Percentiles rank a stretch among this genome's conserved stretches.
phyloP scores from a whole-genome alignment of 2,888 invertebrate species.

The Cremastinae sp. region DNA sequence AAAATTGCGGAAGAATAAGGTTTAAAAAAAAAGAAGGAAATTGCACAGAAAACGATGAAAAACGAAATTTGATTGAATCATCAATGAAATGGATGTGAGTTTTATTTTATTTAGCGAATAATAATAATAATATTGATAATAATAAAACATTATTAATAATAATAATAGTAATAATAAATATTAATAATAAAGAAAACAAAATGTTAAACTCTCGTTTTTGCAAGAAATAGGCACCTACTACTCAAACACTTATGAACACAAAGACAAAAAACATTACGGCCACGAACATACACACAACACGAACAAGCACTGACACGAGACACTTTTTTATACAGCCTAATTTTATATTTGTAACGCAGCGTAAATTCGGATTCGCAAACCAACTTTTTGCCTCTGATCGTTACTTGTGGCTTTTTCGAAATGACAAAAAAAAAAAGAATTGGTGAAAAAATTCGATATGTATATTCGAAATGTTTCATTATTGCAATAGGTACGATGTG shows the following conservation, averaged over 20 bases:
- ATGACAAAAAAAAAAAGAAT: neutral
- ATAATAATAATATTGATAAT: slow-evolving; percentile 59
- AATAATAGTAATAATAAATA: slow-evolving; percentile 55
- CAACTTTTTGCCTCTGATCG: slow-evolving; percentile 68
- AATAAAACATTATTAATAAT: too few species aligned
- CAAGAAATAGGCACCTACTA: slow-evolving; percentile 47
- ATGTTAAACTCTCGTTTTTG: slow-evolving; percentile 6
- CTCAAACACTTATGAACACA: slow-evolving; percentile 44
- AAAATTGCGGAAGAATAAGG: slow-evolving; percentile 69
- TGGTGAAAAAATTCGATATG: slow-evolving; percentile 36
- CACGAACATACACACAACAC: slow-evolving; percentile 38
- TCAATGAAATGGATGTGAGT: slow-evolving; percentile 74
- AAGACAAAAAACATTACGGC: slow-evolving; percentile 40
- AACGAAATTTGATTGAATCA: slow-evolving; percentile 68
- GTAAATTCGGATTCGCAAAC: slow-evolving; percentile 67
- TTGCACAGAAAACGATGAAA: slow-evolving; percentile 34
- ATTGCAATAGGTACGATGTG: slow-evolving; percentile 39
- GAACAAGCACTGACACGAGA: slow-evolving; percentile 49
- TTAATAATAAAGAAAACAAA: slow-evolving; percentile 29
- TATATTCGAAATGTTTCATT: slow-evolving; percentile 40
- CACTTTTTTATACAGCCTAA: slow-evolving; percentile 78
- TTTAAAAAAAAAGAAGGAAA: slow-evolving; percentile 40
- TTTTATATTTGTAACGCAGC: slow-evolving; percentile 77
- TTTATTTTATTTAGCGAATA: slow-evolving; percentile 75
- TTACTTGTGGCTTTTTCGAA: slow-evolving; percentile 59